These are phyloP conservation scores for Trypoxylon attenuatum DNA, from an alignment of 2,888 invertebrate species.

Conservation along the genomic window DNA sequence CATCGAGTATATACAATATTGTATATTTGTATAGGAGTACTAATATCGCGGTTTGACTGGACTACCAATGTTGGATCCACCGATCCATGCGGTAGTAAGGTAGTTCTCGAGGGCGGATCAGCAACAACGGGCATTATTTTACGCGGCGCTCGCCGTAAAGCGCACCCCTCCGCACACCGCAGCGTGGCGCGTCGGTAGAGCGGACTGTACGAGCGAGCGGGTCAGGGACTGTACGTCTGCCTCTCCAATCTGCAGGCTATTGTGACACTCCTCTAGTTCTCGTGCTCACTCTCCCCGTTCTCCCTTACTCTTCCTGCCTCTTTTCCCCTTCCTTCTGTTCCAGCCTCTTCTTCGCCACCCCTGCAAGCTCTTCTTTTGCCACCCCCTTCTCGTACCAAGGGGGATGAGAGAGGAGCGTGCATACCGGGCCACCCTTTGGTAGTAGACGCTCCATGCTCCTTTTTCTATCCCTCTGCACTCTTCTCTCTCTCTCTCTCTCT, in stretches of 20 bases:
- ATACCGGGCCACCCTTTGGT: constrained; percentile 30
- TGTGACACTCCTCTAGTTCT: constrained; percentile 62
- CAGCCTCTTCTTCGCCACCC: constrained; percentile 38
- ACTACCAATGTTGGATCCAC: too few relatives aligned
- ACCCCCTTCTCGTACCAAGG: constrained; percentile 17
- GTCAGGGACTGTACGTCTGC: constrained; percentile 68
- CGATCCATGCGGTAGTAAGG: too few relatives aligned
- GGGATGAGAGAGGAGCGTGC: constrained; percentile 28
- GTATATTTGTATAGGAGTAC: constrained; percentile 65
- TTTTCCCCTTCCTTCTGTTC: constrained; percentile 21
- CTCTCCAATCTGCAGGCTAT: constrained; percentile 71
- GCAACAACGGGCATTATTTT: constrained; percentile 34
- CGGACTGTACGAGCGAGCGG: constrained; percentile 20
- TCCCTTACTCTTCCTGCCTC: constrained; percentile 25
- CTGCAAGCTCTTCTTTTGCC: constrained; percentile 37
- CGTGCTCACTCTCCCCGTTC: constrained; percentile 25
- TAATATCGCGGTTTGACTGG: constrained; percentile 66
- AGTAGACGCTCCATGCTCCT: constrained; percentile 34
- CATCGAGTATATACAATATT: too few relatives aligned
- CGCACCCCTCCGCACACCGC: too few relatives aligned
- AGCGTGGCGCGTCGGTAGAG: too few relatives aligned
- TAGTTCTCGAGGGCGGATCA: too few relatives aligned
- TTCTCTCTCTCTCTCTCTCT: background rate
- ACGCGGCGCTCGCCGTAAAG: constrained; percentile 8
- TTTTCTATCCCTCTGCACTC: constrained; percentile 7